These are phyloP conservation scores for Trinorchestia longiramus DNA, from an alignment of 1,140 invertebrate species.

Conservation along the genomic window DNA sequence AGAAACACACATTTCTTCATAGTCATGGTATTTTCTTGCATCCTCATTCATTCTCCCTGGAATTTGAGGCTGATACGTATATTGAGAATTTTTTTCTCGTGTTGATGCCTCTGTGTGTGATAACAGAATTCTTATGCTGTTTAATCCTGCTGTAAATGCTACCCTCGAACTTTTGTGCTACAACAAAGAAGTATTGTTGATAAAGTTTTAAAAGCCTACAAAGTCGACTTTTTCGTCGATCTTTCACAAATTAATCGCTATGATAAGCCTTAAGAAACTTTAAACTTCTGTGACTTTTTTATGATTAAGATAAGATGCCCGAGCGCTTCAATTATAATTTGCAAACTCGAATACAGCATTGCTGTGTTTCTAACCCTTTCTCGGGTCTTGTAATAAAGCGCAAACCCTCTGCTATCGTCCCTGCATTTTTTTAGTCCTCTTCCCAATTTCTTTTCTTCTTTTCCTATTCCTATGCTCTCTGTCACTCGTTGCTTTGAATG, in stretches of 20 bases:
- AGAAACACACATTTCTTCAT: slow-evolving; percentile 39
- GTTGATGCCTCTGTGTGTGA: slow-evolving; percentile 40
- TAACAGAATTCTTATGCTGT: slow-evolving; percentile 33
- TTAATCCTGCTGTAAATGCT: slow-evolving; percentile 42
- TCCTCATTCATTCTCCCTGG: not conserved
- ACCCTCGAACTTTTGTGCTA: slow-evolving; percentile 32
- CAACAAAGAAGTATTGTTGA: slow-evolving; percentile 39
- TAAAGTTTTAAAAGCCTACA: slow-evolving; percentile 38
- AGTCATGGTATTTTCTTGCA: slow-evolving; percentile 27
- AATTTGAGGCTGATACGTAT: not conserved
- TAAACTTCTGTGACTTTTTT: slow-evolving; percentile 40
- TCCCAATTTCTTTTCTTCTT: not conserved
- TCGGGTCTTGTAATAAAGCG: not conserved
- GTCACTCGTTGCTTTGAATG: slow-evolving; percentile 7
- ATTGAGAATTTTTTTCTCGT: not conserved
- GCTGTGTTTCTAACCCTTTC: not conserved
- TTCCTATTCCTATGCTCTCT: not conserved
- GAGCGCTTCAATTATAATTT: slow-evolving; percentile 8
- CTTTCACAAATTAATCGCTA: slow-evolving; percentile 51
- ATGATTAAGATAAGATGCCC: slow-evolving; percentile 46
- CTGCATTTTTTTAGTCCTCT: not conserved
- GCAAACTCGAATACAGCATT: not conserved
- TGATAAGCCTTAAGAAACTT: slow-evolving; percentile 54
- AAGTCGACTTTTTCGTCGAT: slow-evolving; percentile 53
- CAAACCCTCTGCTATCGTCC: not conserved